Evolutionary conservation across 1,140 invertebrate genomes (phyloP).

Genomic region (Aphidius gifuensis): DNA sequence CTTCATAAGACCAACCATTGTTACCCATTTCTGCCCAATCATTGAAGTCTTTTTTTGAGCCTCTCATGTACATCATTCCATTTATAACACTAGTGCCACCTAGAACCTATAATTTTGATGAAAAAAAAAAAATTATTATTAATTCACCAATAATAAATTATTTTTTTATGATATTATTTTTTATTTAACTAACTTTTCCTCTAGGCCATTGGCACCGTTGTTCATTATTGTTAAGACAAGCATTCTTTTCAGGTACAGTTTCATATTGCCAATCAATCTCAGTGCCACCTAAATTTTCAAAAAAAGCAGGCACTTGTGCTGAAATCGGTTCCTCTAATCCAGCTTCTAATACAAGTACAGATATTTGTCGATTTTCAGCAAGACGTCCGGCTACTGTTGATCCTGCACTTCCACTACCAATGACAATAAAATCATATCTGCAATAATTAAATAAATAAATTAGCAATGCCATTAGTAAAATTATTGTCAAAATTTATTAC

Average conservation of each 20-base stretch:
- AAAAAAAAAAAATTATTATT: constrained; percentile 70
- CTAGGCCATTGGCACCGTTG: neutral
- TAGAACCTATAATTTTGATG: constrained; percentile 80
- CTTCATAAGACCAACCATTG: constrained; percentile 83
- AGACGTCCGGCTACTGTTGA: constrained; percentile 69
- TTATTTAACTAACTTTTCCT: neutral
- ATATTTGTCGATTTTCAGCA: constrained; percentile 57
- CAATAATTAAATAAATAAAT: too few relatives aligned
- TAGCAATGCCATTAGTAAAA: too few relatives aligned
- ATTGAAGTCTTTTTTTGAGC: constrained; percentile 72
- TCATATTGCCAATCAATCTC: constrained; percentile 81
- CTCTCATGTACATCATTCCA: constrained; percentile 78
- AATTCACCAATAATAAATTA: constrained; percentile 77
- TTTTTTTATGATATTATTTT: constrained; percentile 67
- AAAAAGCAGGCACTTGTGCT: constrained; percentile 77
- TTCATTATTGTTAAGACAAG: neutral
- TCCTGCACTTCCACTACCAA: constrained; percentile 59
- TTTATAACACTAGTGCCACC: constrained; percentile 74
- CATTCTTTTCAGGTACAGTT: neutral
- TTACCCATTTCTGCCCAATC: constrained; percentile 78
- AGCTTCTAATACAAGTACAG: constrained; percentile 59
- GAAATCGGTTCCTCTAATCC: constrained; percentile 78
- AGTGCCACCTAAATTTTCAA: constrained; percentile 71
- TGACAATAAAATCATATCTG: constrained; percentile 28
- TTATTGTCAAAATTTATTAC: too few relatives aligned